Percentiles rank a stretch among this genome's conserved stretches.
These are phyloP conservation scores for Pachycephus smyrnensis DNA, from an alignment of 2,888 invertebrate genomes.

Conservation along the genomic window DNA sequence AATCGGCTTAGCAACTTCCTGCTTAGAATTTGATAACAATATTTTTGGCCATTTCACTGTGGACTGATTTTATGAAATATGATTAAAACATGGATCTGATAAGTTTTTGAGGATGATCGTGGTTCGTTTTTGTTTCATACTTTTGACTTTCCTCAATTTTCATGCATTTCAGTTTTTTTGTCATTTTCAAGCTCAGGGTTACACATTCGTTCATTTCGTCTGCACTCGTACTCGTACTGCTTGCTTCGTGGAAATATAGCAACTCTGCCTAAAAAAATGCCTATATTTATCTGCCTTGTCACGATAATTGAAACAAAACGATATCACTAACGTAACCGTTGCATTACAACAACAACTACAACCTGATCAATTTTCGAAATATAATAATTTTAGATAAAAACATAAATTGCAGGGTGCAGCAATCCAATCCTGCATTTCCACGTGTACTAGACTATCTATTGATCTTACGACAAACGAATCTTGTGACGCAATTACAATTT, in stretches of 20 bases:
- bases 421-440: not conserved
- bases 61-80: too few species aligned
- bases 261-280: conserved; percentile 14
- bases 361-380: not conserved
- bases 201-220: not conserved
- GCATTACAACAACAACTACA: not conserved
- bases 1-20: too few species aligned
- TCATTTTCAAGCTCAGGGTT: not conserved
- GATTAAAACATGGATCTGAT: not conserved
- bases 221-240: conserved; percentile 19
- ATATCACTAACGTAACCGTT: not conserved
- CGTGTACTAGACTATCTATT: not conserved
- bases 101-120: not conserved
- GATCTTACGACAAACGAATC: not conserved
- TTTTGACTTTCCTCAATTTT: not conserved
- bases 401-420: not conserved
- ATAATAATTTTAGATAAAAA: not conserved
- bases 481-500: not conserved
- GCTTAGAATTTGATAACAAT: too few species aligned
- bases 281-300: not conserved
- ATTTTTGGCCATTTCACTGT: too few species aligned
- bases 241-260: conserved; percentile 21
- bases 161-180: not conserved
- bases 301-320: not conserved
- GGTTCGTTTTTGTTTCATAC: not conserved